Percentiles rank a stretch among this genome's conserved stretches.
phyloP scores from a whole-genome alignment of 2,888 invertebrate genomes.

The Apotomis capreana region DNA sequence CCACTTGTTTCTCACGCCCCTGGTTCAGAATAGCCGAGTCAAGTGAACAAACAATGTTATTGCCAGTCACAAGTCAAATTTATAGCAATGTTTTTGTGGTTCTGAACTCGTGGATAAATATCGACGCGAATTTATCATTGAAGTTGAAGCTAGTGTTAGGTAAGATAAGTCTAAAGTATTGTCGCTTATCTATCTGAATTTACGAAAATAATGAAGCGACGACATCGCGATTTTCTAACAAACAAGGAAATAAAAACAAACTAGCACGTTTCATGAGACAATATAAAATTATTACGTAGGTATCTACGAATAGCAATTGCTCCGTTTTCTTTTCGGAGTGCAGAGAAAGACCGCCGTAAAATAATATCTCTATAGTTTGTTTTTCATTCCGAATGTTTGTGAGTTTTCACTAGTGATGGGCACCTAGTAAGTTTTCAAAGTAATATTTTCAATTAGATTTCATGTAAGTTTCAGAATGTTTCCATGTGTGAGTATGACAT shows the following conservation, averaged over 20 bases:
- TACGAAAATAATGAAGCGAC: neutral
- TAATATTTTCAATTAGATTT: too few species aligned
- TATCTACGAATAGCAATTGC: too few species aligned
- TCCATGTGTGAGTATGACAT: too few species aligned
- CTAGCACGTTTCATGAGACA: too few species aligned
- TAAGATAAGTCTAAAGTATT: neutral
- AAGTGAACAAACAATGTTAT: conserved; percentile 55
- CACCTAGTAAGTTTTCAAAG: too few species aligned
- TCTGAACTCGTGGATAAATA: conserved; percentile 39
- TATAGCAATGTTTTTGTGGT: conserved; percentile 59
- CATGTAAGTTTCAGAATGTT: too few species aligned
- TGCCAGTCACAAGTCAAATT: conserved; percentile 52
- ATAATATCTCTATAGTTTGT: too few species aligned
- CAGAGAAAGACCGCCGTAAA: too few species aligned
- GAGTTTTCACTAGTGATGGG: too few species aligned
- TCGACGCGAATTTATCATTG: conserved; percentile 12
- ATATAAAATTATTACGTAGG: too few species aligned
- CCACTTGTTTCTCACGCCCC: conserved; percentile 14
- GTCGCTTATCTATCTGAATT: conserved; percentile 3
- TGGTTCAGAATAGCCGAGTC: conserved; percentile 40
- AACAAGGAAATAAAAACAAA: neutral
- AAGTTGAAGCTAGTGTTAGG: neutral
- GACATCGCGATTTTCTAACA: neutral
- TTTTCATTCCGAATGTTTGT: too few species aligned
- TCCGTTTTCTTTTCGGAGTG: too few species aligned